These are phyloP conservation scores for Coilia nasus DNA, from an alignment of 2,797 vertebrate genomes.

Conservation along the genomic window DNA sequence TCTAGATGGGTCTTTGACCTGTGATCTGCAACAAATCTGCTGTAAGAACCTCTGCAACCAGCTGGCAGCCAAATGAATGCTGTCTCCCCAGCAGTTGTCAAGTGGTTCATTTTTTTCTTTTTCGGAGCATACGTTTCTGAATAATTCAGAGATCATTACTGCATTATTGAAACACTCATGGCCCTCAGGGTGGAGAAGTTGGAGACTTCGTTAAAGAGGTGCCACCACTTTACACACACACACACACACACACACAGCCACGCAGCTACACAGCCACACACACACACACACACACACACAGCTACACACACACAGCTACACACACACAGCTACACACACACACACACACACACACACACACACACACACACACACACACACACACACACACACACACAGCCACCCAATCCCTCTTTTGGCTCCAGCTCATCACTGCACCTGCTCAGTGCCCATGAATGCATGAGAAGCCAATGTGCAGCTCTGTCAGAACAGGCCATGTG, in stretches of 20 bases:
- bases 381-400: neutral
- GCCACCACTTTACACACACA: neutral
- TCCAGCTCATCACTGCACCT: neutral
- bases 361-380: neutral
- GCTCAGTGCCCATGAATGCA: neutral
- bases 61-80: neutral
- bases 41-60: neutral
- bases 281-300: neutral
- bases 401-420: neutral
- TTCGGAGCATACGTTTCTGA: constrained; percentile 27
- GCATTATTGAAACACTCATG: constrained; percentile 42
- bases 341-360: neutral
- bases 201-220: neutral
- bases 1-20: neutral
- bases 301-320: neutral
- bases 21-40: neutral
- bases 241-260: constrained; percentile 10
- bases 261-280: too few relatives aligned
- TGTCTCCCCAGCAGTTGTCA: neutral
- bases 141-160: constrained; percentile 56
- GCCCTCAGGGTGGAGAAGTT: constrained; percentile 23
- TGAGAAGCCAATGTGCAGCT: neutral
- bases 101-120: neutral
- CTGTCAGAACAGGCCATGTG: neutral
- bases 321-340: neutral